Percentiles rank a stretch among this genome's conserved stretches.
These are phyloP conservation scores for Buphagus erythrorhynchus DNA, from an alignment of 2,797 vertebrate species.

Conservation along the genomic window DNA sequence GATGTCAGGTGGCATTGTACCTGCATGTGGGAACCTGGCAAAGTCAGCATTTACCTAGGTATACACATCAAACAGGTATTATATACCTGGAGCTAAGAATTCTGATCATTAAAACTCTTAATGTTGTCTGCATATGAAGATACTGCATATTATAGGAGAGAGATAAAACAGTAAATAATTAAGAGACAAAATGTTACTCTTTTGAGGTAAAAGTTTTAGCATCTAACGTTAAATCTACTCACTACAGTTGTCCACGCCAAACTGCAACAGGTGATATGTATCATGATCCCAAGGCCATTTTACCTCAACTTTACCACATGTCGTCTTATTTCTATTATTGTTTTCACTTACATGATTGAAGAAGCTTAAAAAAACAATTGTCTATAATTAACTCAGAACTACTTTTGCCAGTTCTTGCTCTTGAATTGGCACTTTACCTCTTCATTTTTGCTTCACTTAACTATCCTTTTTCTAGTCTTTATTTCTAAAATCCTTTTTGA, in stretches of 20 bases:
- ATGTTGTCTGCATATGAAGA: not conserved
- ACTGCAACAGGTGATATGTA: not conserved
- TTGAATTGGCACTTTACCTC: not conserved
- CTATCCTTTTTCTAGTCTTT: not conserved
- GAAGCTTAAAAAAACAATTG: not conserved
- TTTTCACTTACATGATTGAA: not conserved
- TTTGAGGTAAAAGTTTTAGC: not conserved
- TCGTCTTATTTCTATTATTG: not conserved
- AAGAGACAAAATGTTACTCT: not conserved
- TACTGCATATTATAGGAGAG: not conserved
- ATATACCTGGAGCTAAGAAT: not conserved
- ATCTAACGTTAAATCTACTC: not conserved
- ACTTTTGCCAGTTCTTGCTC: not conserved
- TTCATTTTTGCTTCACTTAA: not conserved
- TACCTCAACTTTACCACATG: not conserved
- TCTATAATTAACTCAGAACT: not conserved
- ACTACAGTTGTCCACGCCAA: not conserved
- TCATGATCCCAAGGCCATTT: not conserved
- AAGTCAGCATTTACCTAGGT: not conserved
- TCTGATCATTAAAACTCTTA: not conserved
- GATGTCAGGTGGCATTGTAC: not conserved
- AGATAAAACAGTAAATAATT: not conserved
- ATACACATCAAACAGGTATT: not conserved
- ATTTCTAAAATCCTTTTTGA: not conserved
- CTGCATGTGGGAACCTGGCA: not conserved